Conservation (phyloP, 2,888 invertebrate species). For the Xestia ashworthii region DNA sequence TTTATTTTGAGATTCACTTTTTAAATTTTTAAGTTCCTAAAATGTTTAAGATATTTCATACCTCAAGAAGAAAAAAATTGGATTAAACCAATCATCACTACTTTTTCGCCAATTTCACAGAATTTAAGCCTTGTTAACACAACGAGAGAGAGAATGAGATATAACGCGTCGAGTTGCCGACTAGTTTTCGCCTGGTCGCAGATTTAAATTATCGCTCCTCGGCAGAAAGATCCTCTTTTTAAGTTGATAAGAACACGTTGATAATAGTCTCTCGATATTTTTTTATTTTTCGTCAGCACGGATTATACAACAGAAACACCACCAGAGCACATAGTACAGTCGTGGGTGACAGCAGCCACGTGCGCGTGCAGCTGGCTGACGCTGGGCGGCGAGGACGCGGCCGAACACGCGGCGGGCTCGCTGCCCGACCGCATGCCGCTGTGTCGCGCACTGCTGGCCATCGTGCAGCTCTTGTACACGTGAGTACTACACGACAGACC, state of each 20-base stretch:
- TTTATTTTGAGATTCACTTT: not conserved
- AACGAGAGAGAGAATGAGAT: not conserved
- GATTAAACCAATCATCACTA: not conserved
- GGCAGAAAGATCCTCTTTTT: not conserved
- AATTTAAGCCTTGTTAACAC: not conserved
- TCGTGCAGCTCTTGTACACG: constrained; percentile 83
- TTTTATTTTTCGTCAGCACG: constrained; percentile 58
- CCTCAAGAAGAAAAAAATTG: not conserved
- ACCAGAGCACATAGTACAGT: constrained; percentile 76
- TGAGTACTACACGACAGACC: constrained; percentile 65
- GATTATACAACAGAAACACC: constrained; percentile 81
- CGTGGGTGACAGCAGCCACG: constrained; percentile 82
- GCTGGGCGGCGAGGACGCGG: constrained; percentile 80
- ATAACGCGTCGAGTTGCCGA: not conserved
- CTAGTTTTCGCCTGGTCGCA: not conserved
- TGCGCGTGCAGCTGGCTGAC: constrained; percentile 86
- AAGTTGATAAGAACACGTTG: not conserved
- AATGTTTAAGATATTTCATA: not conserved
- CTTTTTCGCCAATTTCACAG: not conserved
- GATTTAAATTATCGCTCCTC: not conserved
- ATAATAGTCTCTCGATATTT: not conserved
- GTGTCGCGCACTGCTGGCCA: constrained; percentile 80
- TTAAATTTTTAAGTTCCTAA: not conserved
- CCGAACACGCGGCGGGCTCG: constrained; percentile 73
- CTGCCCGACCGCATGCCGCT: constrained; percentile 84